Conservation (phyloP, 2,797 vertebrate genomes). For the Enteromius anoplus region DNA sequence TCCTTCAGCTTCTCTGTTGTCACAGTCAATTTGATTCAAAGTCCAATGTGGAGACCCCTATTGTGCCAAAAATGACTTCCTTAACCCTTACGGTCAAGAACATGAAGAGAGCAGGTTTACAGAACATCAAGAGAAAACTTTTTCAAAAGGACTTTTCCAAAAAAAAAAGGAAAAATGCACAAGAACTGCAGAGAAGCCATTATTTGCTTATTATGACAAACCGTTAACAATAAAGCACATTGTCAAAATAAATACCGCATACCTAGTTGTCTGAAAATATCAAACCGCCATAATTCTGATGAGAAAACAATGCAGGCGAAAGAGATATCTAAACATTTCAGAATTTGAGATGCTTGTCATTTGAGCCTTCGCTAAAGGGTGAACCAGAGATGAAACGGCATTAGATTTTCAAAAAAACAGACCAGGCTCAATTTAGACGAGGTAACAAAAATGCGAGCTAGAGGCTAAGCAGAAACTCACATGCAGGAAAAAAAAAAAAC, state of each 20-base stretch:
- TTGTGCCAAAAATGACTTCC: constrained; percentile 45
- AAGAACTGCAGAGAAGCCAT: constrained; percentile 4
- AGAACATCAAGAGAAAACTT: constrained; percentile 34
- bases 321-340: constrained; percentile 59
- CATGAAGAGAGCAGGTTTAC: constrained; percentile 53
- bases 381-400: constrained; percentile 38
- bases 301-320: constrained; percentile 19
- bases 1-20: constrained; percentile 32
- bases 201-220: constrained; percentile 8
- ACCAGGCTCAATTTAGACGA: constrained; percentile 26
- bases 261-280: neutral
- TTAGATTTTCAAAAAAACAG: constrained; percentile 48
- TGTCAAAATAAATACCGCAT: constrained; percentile 21
- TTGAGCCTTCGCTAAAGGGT: constrained; percentile 54
- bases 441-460: constrained; percentile 20
- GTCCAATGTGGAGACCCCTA: constrained; percentile 23
- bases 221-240: constrained; percentile 6
- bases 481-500: neutral
- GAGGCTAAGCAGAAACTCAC: constrained; percentile 32
- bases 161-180: neutral
- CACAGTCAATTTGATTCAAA: constrained; percentile 47
- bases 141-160: constrained; percentile 12
- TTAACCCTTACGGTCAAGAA: constrained; percentile 64
- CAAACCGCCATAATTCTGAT: constrained; percentile 6
- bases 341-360: constrained; percentile 23